These are phyloP conservation scores for Nipponacmea schrenckii DNA, from an alignment of 2,888 invertebrate species.

Conservation along the genomic window DNA sequence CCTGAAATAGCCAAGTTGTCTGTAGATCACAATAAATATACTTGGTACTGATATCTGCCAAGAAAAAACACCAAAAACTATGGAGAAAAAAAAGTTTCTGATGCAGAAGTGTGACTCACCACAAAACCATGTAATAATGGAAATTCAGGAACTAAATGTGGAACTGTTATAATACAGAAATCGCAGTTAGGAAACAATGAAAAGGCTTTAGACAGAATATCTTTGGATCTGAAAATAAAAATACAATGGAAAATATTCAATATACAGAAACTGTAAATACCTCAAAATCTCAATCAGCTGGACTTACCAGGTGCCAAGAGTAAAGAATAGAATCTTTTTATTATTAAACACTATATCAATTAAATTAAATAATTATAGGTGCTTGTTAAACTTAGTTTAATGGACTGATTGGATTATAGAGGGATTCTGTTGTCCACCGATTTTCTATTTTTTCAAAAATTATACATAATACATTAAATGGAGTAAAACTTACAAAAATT, in stretches of 20 bases:
- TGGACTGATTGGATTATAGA: too few relatives aligned
- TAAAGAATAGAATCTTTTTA: neutral
- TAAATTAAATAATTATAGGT: too few relatives aligned
- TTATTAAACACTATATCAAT: too few relatives aligned
- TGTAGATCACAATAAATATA: too few relatives aligned
- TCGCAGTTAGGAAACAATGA: constrained; percentile 62
- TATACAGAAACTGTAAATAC: constrained; percentile 33
- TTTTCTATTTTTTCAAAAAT: too few relatives aligned
- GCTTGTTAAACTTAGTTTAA: too few relatives aligned
- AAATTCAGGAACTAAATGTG: constrained; percentile 68
- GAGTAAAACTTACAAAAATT: too few relatives aligned
- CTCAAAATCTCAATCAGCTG: constrained; percentile 58
- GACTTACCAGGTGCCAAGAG: too few relatives aligned
- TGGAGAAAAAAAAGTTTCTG: neutral
- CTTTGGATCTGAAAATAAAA: constrained; percentile 58
- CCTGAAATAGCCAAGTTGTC: neutral
- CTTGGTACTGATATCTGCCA: too few relatives aligned
- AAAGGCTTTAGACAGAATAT: constrained; percentile 66
- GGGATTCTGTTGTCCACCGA: too few relatives aligned
- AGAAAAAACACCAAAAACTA: neutral
- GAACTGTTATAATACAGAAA: constrained; percentile 66
- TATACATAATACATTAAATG: too few relatives aligned
- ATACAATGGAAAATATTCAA: neutral
- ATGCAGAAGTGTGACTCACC: constrained; percentile 44
- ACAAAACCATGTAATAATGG: constrained; percentile 67